These are phyloP conservation scores for Pterostichus niger DNA, from an alignment of 2,888 invertebrate genomes.

Conservation along the genomic window DNA sequence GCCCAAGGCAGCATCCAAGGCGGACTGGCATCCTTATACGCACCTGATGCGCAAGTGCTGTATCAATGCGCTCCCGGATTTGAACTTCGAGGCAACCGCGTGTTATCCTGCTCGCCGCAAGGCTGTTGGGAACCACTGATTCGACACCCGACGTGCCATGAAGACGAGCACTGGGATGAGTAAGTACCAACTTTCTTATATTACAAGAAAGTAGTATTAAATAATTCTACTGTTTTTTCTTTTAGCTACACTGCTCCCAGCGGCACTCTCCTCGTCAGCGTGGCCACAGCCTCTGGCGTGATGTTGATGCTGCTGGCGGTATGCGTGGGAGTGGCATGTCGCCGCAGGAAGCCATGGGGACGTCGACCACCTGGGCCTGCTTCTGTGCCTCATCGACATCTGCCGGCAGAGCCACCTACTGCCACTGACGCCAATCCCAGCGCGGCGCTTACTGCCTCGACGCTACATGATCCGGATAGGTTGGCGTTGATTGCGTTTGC, in stretches of 20 bases:
- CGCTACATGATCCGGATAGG: conserved; percentile 77
- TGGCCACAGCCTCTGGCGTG: conserved; percentile 75
- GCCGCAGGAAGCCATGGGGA: conserved; percentile 72
- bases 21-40: conserved; percentile 71
- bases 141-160: conserved; percentile 73
- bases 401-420: neutral
- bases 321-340: conserved; percentile 75
- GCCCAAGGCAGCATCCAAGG: conserved; percentile 12
- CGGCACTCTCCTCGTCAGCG: conserved; percentile 73
- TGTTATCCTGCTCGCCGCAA: conserved; percentile 74
- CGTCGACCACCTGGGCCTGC: conserved; percentile 70
- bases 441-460: conserved; percentile 68
- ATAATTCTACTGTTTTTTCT: neutral
- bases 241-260: conserved; percentile 65
- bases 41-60: conserved; percentile 74
- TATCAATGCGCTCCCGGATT: conserved; percentile 76
- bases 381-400: conserved; percentile 52
- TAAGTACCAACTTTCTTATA: no score
- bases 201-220: no score
- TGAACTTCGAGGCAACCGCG: conserved; percentile 74
- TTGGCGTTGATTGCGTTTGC: conserved; percentile 79
- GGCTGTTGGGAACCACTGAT: conserved; percentile 76
- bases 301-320: conserved; percentile 74
- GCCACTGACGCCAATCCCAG: conserved; percentile 46
- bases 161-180: conserved; percentile 62